These are phyloP conservation scores for Chascanopsetta lugubris DNA, from an alignment of 2,113 vertebrate genomes.

Conservation along the genomic window DNA sequence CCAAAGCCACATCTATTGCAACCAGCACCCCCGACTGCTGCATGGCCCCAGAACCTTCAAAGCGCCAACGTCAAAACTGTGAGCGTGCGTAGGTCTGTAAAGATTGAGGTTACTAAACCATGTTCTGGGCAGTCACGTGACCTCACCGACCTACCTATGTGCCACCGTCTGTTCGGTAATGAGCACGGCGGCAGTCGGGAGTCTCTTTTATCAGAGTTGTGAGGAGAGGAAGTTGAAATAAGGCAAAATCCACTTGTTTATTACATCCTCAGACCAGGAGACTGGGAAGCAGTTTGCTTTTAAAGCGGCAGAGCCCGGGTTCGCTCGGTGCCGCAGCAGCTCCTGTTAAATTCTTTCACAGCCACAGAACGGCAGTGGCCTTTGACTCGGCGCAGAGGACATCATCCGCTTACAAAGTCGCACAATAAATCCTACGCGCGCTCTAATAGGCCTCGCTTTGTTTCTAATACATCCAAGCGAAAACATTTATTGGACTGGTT, in stretches of 20 bases:
- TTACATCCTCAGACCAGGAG: constrained; percentile 63
- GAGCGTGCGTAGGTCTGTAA: constrained; percentile 19
- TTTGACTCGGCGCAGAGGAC: constrained; percentile 75
- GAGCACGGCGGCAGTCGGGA: constrained; percentile 14
- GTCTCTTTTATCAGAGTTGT: constrained; percentile 44
- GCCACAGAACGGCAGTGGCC: constrained; percentile 69
- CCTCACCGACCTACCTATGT: constrained; percentile 7
- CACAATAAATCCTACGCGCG: constrained; percentile 74
- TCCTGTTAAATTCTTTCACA: constrained; percentile 77
- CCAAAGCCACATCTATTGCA: constrained; percentile 77
- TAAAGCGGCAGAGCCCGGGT: constrained; percentile 45
- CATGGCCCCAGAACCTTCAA: constrained; percentile 67
- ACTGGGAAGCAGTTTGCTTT: constrained; percentile 36
- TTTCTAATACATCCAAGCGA: constrained; percentile 79
- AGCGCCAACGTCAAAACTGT: constrained; percentile 33
- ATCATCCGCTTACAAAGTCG: constrained; percentile 73
- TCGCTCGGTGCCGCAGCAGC: constrained; percentile 57
- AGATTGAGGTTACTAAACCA: constrained; percentile 27
- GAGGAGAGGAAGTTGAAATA: constrained; percentile 32
- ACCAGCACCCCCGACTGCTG: constrained; percentile 47
- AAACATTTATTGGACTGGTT: constrained; percentile 85
- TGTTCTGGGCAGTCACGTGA: constrained; percentile 19
- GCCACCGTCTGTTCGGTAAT: constrained; percentile 19
- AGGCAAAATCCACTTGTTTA: constrained; percentile 60
- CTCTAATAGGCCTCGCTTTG: constrained; percentile 79